Evolutionary conservation across 2,113 vertebrate genomes (phyloP).

Genomic region (Collichthys lucidus): DNA sequence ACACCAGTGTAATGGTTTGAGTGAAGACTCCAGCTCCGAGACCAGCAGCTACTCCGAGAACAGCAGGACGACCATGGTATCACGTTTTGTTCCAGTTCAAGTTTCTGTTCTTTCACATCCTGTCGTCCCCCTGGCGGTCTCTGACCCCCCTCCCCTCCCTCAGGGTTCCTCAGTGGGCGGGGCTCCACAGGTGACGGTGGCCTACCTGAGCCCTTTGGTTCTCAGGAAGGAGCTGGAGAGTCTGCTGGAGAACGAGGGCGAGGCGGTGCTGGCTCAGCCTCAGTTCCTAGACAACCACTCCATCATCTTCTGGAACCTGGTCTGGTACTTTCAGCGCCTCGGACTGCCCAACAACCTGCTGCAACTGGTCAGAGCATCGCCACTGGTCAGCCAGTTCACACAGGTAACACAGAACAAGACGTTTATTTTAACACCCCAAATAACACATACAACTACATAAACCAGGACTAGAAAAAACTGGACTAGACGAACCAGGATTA

Average conservation of each 20-base stretch:
- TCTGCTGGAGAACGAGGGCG: slow-evolving; percentile 93
- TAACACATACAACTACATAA: too few relatives aligned
- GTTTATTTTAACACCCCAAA: too few relatives aligned
- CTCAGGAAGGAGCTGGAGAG: slow-evolving; percentile 95
- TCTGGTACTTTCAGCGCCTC: slow-evolving; percentile 94
- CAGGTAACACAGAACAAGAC: slow-evolving; percentile 76
- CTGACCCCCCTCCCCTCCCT: background rate
- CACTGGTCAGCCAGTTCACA: slow-evolving; percentile 69
- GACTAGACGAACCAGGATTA: too few relatives aligned
- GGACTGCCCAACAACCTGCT: slow-evolving; percentile 89
- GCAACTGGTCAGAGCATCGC: slow-evolving; percentile 86
- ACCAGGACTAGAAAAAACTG: too few relatives aligned
- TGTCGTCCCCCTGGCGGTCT: background rate
- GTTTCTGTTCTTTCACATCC: too few relatives aligned
- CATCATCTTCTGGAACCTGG: slow-evolving; percentile 97
- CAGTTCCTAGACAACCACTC: slow-evolving; percentile 91
- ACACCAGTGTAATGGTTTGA: slow-evolving; percentile 86
- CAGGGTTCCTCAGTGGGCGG: slow-evolving; percentile 59
- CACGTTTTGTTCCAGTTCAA: background rate
- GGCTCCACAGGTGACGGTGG: slow-evolving; percentile 84
- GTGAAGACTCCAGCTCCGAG: slow-evolving; percentile 84
- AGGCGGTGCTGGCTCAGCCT: slow-evolving; percentile 87
- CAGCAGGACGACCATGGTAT: slow-evolving; percentile 77
- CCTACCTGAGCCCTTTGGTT: slow-evolving; percentile 94
- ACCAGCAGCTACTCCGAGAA: slow-evolving; percentile 82